Evolutionary conservation across 30 jellyfish, hydroid and myxozoan species (phyloP), one percentile per base, ranked within the genome.

Genomic region (Catostylus mosaicus): DNA sequence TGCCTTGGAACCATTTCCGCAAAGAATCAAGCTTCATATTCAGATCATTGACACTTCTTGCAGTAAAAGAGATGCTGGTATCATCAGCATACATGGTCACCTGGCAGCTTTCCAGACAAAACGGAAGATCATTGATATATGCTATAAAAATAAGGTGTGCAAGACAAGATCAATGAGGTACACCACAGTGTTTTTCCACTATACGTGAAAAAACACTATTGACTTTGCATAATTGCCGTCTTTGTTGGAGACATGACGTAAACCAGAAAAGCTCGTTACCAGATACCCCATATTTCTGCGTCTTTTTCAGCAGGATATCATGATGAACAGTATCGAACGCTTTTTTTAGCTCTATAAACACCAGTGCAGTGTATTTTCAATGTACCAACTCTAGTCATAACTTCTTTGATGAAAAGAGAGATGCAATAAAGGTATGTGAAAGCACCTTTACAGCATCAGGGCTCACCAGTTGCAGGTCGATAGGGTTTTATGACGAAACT

Each of bases 131-230:
- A 64, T 64, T 64, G 51, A 64, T n/a, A n/a, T n/a, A n/a, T n/a
- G n/a, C 16, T 29, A 64, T 30, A 64, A 64, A 37, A 69, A 45
- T n/a, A 37, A 37, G 37, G 32, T n/a, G 63, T 16, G 70, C 82
- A 35, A 69, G 37, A 69, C 82, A 69, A 69, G 82, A 69, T 69
- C 66, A 69, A 7, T 69, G 82, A 1, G 74, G 82, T 3, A 69
- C 82, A 69, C 74, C 33, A 69, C 74, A 9, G 22, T 11, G 23
- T 24, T 3, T 69, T 29, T 35, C 64, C 30, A 10, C 67, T 67
- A 9, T 31, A 6, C 30, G 65, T 8, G 67, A 67, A n/a, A n/a
- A n/a, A n/a, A n/a, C 79, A 59, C 23, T 30, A 24, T 59, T 59
- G 72, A 59, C 72, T 30, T 59, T 59, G 30, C 30, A 59, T 24